phyloP scores from a whole-genome alignment of 1,140 invertebrate genomes.

The Cyclargus thomasi region DNA sequence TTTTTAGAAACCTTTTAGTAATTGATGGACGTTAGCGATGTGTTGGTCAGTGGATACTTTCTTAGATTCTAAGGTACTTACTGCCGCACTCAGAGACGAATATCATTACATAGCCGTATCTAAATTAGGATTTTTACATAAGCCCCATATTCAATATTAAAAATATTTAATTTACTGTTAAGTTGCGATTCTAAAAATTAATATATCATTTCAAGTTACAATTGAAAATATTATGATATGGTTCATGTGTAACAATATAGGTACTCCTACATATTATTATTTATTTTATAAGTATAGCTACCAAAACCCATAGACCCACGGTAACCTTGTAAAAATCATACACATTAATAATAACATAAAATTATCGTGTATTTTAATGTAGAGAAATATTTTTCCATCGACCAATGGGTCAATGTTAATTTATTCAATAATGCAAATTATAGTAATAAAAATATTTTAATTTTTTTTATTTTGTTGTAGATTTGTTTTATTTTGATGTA shows the following conservation, averaged over 20 bases:
- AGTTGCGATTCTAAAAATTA: too few relatives aligned
- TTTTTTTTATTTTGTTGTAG: not conserved
- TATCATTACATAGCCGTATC: too few relatives aligned
- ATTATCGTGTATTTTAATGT: not conserved
- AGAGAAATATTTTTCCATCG: slow-evolving; percentile 4
- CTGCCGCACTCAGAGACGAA: too few relatives aligned
- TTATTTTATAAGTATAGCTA: too few relatives aligned
- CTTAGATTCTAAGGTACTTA: too few relatives aligned
- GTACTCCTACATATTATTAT: too few relatives aligned
- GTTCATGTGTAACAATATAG: too few relatives aligned
- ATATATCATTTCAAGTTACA: too few relatives aligned
- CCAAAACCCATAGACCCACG: not conserved
- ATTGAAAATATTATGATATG: too few relatives aligned
- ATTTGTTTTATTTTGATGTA: not conserved
- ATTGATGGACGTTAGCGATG: not conserved
- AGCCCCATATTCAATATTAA: too few relatives aligned
- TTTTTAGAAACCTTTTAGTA: not conserved
- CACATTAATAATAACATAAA: not conserved
- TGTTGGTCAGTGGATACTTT: not conserved
- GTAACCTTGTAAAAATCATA: not conserved
- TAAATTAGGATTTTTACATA: too few relatives aligned
- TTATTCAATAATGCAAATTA: not conserved
- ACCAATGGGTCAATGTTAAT: slow-evolving; percentile 10
- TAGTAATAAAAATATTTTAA: not conserved
- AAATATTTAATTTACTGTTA: too few relatives aligned